A percentile compares a stretch with the other conserved stretches of the same genome.
phyloP scores from a whole-genome alignment of 2,113 vertebrate genomes.

The Corydoras sp. region DNA sequence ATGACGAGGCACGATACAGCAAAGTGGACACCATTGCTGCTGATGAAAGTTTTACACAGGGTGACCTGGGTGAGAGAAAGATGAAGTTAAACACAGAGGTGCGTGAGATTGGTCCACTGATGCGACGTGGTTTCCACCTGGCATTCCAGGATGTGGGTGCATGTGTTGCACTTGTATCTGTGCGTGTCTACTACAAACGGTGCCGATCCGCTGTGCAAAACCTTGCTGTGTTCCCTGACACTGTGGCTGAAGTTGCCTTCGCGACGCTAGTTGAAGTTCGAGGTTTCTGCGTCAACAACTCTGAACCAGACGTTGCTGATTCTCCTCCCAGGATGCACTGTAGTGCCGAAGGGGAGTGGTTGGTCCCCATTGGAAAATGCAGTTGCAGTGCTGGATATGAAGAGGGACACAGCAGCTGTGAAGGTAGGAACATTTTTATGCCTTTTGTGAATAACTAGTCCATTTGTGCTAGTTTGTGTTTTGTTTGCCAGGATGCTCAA shows the following conservation, averaged over 20 bases:
- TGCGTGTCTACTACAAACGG: slow-evolving; percentile 92
- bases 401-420: slow-evolving; percentile 86
- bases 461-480: no score
- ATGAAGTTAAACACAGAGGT: slow-evolving; percentile 98
- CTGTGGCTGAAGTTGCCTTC: slow-evolving; percentile 83
- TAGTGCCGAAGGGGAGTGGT: slow-evolving; percentile 93
- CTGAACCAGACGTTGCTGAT: slow-evolving; percentile 79
- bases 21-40: slow-evolving; percentile 96
- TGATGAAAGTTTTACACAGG: slow-evolving; percentile 95
- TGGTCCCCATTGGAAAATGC: slow-evolving; percentile 93
- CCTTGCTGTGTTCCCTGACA: slow-evolving; percentile 86
- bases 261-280: slow-evolving; percentile 89
- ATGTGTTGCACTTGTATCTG: slow-evolving; percentile 89
- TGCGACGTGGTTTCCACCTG: slow-evolving; percentile 87
- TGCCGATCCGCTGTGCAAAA: slow-evolving; percentile 82
- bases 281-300: slow-evolving; percentile 84
- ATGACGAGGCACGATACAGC: slow-evolving; percentile 72
- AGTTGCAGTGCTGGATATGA: slow-evolving; percentile 89
- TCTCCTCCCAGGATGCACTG: slow-evolving; percentile 94
- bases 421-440: slow-evolving; percentile 70
- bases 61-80: slow-evolving; percentile 90
- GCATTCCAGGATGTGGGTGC: slow-evolving; percentile 95
- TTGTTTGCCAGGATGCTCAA: no score
- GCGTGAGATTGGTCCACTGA: slow-evolving; percentile 89
- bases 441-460: no score